Percentiles rank a stretch among this genome's conserved stretches.
phyloP scores from a whole-genome alignment of 2,888 invertebrate genomes.

The Stenoptilia bipunctidactyla region DNA sequence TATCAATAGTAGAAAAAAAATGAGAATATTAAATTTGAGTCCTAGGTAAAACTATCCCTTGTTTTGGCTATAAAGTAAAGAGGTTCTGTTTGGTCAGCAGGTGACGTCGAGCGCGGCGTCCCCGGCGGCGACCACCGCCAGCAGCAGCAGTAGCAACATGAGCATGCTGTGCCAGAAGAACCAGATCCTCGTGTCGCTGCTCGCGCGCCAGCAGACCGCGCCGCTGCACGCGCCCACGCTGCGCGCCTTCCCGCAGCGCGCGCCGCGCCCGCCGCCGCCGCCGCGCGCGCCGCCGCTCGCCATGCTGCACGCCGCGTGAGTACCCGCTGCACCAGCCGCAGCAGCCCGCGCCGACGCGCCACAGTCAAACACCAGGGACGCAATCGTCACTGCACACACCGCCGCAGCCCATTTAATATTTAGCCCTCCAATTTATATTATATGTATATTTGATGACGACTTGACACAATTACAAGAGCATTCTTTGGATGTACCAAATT shows the following conservation, averaged over 20 bases:
- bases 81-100: slow-evolving; percentile 30
- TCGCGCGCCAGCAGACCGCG: slow-evolving; percentile 80
- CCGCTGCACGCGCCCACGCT: slow-evolving; percentile 53
- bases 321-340: not conserved
- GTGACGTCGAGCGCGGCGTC: slow-evolving; percentile 70
- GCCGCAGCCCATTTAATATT: too few species aligned
- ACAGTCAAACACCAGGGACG: slow-evolving; percentile 11
- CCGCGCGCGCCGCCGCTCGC: slow-evolving; percentile 20
- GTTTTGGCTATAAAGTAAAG: too few species aligned
- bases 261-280: slow-evolving; percentile 11
- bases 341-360: slow-evolving; percentile 9
- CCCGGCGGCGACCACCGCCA: slow-evolving; percentile 34
- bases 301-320: too few species aligned
- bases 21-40: too few species aligned
- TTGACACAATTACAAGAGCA: too few species aligned
- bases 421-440: too few species aligned
- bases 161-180: slow-evolving; percentile 86
- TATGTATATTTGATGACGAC: too few species aligned
- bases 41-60: too few species aligned
- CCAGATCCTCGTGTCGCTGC: slow-evolving; percentile 85
- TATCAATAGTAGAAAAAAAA: not conserved
- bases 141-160: slow-evolving; percentile 44
- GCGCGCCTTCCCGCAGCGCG: slow-evolving; percentile 12
- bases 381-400: not conserved
- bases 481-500: too few species aligned